phyloP scores from a whole-genome alignment of 2,113 vertebrate species.

The Dasyornis broadbenti region DNA sequence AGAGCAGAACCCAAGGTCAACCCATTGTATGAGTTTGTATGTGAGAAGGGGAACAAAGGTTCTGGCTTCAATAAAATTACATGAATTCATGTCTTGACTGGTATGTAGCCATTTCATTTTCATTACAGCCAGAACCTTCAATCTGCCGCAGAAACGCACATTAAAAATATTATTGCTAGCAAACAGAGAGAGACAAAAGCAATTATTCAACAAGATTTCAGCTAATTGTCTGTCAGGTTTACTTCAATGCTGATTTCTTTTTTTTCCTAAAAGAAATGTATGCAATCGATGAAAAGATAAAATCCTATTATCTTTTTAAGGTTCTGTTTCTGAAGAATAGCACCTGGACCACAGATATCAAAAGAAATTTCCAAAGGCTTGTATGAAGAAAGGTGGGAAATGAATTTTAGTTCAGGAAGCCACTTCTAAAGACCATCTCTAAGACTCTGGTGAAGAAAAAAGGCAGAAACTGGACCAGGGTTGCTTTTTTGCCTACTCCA shows the following conservation, averaged over 20 bases:
- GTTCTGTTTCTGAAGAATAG: background rate
- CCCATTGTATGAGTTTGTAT: slow-evolving; percentile 38
- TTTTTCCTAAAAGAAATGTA: background rate
- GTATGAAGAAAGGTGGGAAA: background rate
- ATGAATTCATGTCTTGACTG: slow-evolving; percentile 56
- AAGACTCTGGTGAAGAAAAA: background rate
- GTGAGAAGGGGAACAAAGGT: slow-evolving; percentile 43
- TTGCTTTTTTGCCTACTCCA: background rate
- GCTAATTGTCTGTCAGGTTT: slow-evolving; percentile 5
- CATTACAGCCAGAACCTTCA: slow-evolving; percentile 42
- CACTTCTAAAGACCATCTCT: background rate
- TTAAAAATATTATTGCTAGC: slow-evolving; percentile 48
- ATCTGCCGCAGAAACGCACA: slow-evolving; percentile 23
- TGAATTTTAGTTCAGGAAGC: background rate
- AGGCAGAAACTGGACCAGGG: background rate
- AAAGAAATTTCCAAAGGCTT: background rate
- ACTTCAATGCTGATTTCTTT: background rate
- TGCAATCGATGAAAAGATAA: background rate
- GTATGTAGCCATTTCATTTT: slow-evolving; percentile 42
- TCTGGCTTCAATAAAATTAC: slow-evolving; percentile 60
- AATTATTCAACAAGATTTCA: slow-evolving; percentile 28
- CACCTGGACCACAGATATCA: background rate
- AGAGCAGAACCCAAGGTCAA: slow-evolving; percentile 61
- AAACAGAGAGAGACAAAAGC: slow-evolving; percentile 34
- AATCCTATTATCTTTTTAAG: background rate